Percentiles rank a stretch among this genome's conserved stretches.
These are phyloP conservation scores for Aplysina aerophoba DNA, from an alignment of 37 sponge, comb jelly and placozoan genomes.

Conservation along the genomic window DNA sequence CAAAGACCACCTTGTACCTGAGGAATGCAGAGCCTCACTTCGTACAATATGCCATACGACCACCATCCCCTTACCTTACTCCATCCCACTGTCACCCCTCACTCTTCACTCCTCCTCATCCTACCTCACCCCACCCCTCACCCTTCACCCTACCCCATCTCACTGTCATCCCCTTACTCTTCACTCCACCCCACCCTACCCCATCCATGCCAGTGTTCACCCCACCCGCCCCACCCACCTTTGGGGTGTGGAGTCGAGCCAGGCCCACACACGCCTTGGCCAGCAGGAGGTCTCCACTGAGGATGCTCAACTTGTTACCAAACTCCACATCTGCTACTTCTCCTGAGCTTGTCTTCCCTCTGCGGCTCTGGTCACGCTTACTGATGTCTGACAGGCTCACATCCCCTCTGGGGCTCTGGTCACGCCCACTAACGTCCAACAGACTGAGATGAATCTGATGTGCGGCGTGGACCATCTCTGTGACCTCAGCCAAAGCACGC, in stretches of 20 bases:
- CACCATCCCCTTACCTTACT: too few species aligned
- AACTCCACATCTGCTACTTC: slow-evolving; percentile 30
- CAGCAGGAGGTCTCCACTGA: slow-evolving; percentile 58
- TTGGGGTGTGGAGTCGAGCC: slow-evolving; percentile 40
- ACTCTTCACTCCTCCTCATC: too few species aligned
- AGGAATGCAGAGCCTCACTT: too few species aligned
- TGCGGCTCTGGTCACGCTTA: too few species aligned
- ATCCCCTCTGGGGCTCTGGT: background rate
- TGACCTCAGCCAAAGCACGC: slow-evolving; percentile 55
- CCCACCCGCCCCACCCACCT: slow-evolving; percentile 27
- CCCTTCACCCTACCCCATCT: too few species aligned
- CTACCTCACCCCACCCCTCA: background rate
- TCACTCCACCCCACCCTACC: too few species aligned
- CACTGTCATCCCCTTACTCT: too few species aligned
- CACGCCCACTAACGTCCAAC: slow-evolving; percentile 10
- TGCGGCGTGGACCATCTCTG: slow-evolving; percentile 48
- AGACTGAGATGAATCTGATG: slow-evolving; percentile 40
- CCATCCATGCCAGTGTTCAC: too few species aligned
- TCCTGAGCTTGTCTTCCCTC: too few species aligned
- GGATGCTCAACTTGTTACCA: slow-evolving; percentile 56
- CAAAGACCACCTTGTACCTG: too few species aligned
- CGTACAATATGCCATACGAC: background rate
- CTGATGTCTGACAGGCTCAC: too few species aligned
- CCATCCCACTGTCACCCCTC: too few species aligned
- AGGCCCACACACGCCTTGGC: slow-evolving; percentile 53